phyloP scores from a whole-genome alignment of 2,113 vertebrate genomes.

The Dinomys branickii region DNA sequence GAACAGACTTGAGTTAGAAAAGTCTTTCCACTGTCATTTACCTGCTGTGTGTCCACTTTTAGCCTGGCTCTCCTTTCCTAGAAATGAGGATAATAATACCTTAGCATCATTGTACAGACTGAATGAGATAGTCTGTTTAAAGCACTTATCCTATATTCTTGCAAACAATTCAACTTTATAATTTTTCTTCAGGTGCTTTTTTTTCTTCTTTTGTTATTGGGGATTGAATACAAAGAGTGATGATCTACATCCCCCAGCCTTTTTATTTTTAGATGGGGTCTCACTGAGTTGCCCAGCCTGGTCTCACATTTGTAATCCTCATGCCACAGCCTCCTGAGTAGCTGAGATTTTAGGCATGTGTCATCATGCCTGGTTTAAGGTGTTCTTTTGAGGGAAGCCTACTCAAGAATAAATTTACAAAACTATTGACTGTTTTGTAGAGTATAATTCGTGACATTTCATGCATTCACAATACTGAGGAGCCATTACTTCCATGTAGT shows the following conservation, averaged over 20 bases:
- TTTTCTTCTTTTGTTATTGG: neutral
- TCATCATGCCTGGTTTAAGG: neutral
- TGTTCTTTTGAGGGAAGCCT: neutral
- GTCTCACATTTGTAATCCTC: neutral
- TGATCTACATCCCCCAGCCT: neutral
- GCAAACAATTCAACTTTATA: neutral
- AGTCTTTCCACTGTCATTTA: neutral
- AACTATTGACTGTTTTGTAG: neutral
- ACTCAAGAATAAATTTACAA: neutral
- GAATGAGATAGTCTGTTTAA: neutral
- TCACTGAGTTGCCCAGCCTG: neutral
- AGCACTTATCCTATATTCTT: neutral
- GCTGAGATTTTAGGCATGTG: neutral
- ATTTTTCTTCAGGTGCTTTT: neutral
- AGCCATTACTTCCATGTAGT: neutral
- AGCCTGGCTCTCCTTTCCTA: neutral
- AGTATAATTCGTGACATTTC: neutral
- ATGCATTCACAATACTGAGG: neutral
- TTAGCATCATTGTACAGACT: neutral
- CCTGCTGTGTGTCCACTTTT: neutral
- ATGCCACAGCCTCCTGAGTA: neutral
- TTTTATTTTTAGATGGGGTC: neutral
- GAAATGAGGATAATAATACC: neutral
- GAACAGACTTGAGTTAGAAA: neutral
- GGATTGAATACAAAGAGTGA: neutral